Evolutionary conservation across 1,140 invertebrate genomes (phyloP).

Genomic region (Glomeris maerens): DNA sequence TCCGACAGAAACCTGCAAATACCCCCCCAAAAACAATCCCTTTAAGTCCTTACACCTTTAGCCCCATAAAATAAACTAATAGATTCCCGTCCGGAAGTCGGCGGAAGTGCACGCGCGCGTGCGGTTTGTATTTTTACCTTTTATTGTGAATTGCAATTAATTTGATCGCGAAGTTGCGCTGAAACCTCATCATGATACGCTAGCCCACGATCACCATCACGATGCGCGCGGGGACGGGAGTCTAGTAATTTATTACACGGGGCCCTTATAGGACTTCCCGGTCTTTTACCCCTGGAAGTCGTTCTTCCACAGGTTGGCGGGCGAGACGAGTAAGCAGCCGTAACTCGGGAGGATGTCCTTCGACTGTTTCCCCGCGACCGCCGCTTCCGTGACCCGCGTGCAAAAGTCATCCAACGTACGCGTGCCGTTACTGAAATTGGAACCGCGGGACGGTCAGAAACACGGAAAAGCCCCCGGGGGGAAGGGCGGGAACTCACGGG

Average conservation of each 20-base stretch:
- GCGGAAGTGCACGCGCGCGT: too few relatives aligned
- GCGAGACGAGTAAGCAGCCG: constrained; percentile 79
- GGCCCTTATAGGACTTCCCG: background rate
- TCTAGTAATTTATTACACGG: too few relatives aligned
- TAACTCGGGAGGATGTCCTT: constrained; percentile 61
- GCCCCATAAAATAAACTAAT: background rate
- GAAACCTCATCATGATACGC: too few relatives aligned
- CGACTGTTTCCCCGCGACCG: constrained; percentile 46
- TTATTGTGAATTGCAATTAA: too few relatives aligned
- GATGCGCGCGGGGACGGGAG: too few relatives aligned
- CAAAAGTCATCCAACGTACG: constrained; percentile 62
- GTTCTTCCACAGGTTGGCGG: constrained; percentile 83
- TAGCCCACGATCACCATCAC: too few relatives aligned
- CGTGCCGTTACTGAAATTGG: constrained; percentile 17
- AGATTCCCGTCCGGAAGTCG: too few relatives aligned
- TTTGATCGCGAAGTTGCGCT: too few relatives aligned
- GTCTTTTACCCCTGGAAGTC: constrained; percentile 35
- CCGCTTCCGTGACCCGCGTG: constrained; percentile 63
- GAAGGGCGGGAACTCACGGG: constrained; percentile 39
- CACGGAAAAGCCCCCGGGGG: background rate
- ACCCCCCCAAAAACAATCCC: background rate
- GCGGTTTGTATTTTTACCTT: background rate
- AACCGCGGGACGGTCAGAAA: constrained; percentile 3
- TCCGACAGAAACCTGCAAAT: constrained; percentile 56
- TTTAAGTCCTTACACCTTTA: constrained; percentile 9